Evolutionary conservation across 2,888 invertebrate genomes (phyloP).

Genomic region (Embidobia sp.): DNA sequence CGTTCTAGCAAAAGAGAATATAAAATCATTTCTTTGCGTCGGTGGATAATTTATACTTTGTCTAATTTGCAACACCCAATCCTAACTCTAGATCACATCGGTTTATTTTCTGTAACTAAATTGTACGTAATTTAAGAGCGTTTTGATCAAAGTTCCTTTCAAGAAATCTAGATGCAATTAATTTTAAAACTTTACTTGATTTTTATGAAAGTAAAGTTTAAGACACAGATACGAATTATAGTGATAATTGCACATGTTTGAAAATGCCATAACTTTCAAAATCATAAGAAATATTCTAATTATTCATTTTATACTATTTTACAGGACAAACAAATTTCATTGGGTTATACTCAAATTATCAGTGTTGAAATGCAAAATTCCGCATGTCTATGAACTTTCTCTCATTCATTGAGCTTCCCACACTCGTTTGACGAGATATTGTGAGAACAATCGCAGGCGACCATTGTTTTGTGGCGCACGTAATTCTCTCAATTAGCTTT

Average conservation of each 20-base stretch:
- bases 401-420: conserved; percentile 77
- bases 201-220: too few species aligned
- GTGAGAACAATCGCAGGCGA: conserved; percentile 72
- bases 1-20: conserved; percentile 40
- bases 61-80: conserved; percentile 70
- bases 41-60: conserved; percentile 77
- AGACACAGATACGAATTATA: too few species aligned
- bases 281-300: too few species aligned
- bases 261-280: too few species aligned
- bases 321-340: conserved; percentile 26
- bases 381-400: conserved; percentile 72
- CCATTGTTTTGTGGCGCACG: conserved; percentile 74
- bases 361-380: conserved; percentile 61
- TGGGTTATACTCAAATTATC: conserved; percentile 38
- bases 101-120: conserved; percentile 35
- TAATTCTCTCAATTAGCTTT: conserved; percentile 78
- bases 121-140: conserved; percentile 22
- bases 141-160: conserved; percentile 14
- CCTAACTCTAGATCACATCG: conserved; percentile 49
- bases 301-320: not conserved
- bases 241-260: too few species aligned
- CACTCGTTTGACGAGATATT: conserved; percentile 69
- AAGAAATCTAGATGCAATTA: too few species aligned
- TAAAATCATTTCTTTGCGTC: conserved; percentile 68
- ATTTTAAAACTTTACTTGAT: too few species aligned